Conservation (phyloP, 1,140 invertebrate species). For the Drosophila takahashii region DNA sequence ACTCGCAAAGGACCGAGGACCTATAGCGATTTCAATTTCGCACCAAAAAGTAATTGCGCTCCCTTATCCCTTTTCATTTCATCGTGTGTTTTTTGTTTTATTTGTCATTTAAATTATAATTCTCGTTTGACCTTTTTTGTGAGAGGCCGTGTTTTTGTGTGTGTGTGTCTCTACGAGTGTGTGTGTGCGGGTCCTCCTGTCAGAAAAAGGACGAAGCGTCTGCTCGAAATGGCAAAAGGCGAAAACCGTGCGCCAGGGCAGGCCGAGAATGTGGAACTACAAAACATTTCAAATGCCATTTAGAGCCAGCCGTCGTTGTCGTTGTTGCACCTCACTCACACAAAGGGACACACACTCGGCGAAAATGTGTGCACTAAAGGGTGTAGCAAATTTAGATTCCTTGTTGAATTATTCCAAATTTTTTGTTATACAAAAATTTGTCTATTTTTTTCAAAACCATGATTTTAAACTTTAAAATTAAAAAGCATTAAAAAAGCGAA, state of each 20-base stretch:
- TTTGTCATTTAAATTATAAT: constrained; percentile 65
- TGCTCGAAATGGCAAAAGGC: constrained; percentile 58
- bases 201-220: constrained; percentile 54
- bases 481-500: too few species aligned
- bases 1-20: constrained; percentile 44
- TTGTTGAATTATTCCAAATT: background rate
- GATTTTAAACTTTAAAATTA: too few species aligned
- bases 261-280: constrained; percentile 56
- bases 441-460: too few species aligned
- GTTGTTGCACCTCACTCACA: constrained; percentile 51
- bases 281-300: constrained; percentile 69
- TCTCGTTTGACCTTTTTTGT: constrained; percentile 61
- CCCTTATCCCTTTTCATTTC: constrained; percentile 38
- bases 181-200: constrained; percentile 43
- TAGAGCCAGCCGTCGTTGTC: constrained; percentile 58
- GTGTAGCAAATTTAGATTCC: too few species aligned
- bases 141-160: constrained; percentile 28
- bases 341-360: constrained; percentile 13
- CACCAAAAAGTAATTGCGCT: constrained; percentile 61
- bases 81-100: constrained; percentile 55
- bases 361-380: constrained; percentile 10
- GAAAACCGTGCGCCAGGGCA: constrained; percentile 45
- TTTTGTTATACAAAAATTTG: background rate
- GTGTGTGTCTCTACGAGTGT: constrained; percentile 22
- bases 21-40: constrained; percentile 56